phyloP scores from a whole-genome alignment of 2,797 vertebrate species.

The Leontopithecus rosalia region DNA sequence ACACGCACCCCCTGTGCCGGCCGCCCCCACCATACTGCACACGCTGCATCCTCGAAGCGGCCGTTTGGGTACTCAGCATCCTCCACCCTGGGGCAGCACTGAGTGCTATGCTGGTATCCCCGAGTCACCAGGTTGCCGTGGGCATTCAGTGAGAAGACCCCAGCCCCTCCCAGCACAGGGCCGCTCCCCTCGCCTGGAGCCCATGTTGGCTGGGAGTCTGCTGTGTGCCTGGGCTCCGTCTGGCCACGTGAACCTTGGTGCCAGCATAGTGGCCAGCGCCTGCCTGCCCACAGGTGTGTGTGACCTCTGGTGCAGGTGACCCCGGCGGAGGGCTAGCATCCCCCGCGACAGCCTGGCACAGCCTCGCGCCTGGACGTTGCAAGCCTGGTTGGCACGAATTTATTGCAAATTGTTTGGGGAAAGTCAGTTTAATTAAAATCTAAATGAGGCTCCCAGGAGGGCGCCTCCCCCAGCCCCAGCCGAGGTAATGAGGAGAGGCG shows the following conservation, averaged over 20 bases:
- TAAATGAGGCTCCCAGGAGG: conserved; percentile 2
- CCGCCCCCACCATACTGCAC: neutral
- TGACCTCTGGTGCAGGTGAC: accelerated
- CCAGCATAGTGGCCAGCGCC: accelerated
- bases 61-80: no score
- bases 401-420: conserved; percentile 52
- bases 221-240: neutral
- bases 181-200: neutral
- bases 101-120: neutral
- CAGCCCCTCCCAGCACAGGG: neutral
- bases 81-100: neutral
- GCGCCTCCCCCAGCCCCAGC: neutral
- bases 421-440: conserved; percentile 61
- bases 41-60: no score
- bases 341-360: neutral
- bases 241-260: neutral
- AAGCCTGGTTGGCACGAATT: conserved; percentile 30
- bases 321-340: neutral
- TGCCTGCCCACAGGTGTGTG: accelerated
- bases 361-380: accelerated
- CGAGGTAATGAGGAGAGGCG: accelerated
- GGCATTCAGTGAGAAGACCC: neutral
- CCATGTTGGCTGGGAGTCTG: neutral
- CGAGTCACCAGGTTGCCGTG: neutral
- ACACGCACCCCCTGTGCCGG: neutral